phyloP scores from a whole-genome alignment of 37 sponge, comb jelly and placozoan species.

The Hormiphora californensis region DNA sequence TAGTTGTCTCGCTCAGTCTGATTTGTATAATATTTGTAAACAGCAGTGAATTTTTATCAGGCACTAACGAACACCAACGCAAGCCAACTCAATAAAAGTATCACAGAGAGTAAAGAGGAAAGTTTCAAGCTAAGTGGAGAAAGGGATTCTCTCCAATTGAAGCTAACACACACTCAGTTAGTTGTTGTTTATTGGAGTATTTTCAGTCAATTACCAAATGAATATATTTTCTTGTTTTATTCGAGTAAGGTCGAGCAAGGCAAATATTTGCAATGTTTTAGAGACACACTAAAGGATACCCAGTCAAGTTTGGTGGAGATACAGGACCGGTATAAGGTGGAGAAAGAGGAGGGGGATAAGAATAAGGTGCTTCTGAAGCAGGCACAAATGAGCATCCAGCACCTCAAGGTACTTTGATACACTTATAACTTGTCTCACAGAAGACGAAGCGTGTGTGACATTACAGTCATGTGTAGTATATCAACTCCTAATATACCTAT shows the following conservation, averaged over 20 bases:
- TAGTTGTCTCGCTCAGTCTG: too few relatives aligned
- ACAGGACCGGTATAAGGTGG: not conserved
- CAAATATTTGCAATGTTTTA: too few relatives aligned
- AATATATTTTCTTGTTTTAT: not conserved
- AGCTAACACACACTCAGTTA: not conserved
- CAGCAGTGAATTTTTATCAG: too few relatives aligned
- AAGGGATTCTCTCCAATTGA: not conserved
- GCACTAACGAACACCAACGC: too few relatives aligned
- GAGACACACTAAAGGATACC: not conserved
- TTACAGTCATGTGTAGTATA: too few relatives aligned
- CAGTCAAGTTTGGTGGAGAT: not conserved
- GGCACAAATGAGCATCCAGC: slow-evolving; percentile 35
- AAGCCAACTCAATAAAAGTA: not conserved
- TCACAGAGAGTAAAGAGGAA: not conserved
- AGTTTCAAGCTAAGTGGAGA: not conserved
- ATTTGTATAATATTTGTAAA: too few relatives aligned
- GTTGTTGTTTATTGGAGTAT: too few relatives aligned
- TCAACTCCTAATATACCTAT: too few relatives aligned
- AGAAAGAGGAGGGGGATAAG: not conserved
- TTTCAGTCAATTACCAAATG: too few relatives aligned
- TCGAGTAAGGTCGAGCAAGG: not conserved
- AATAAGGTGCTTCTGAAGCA: slow-evolving; percentile 34
- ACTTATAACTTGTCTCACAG: too few relatives aligned
- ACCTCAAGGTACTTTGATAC: slow-evolving; percentile 18
- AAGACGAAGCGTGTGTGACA: too few relatives aligned